phyloP scores from a whole-genome alignment of 1,140 invertebrate species.

The Arctopsyche grandis region DNA sequence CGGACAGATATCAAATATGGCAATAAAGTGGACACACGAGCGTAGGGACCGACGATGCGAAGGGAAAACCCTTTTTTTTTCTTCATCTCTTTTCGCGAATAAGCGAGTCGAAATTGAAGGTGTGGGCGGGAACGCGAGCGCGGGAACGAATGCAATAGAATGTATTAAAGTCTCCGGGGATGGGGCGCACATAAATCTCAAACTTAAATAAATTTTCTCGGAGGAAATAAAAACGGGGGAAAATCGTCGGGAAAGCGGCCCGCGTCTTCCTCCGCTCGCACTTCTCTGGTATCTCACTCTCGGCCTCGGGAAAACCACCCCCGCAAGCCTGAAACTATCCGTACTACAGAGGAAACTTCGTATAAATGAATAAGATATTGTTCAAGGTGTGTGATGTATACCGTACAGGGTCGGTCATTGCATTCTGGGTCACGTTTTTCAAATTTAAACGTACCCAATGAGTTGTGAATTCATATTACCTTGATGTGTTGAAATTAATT shows the following conservation, averaged over 20 bases:
- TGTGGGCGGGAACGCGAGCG: not conserved
- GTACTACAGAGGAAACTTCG: too few species aligned
- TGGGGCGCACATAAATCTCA: constrained; percentile 47
- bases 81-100: not conserved
- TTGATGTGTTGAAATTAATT: too few species aligned
- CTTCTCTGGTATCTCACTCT: not conserved
- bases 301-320: too few species aligned
- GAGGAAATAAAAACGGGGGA: constrained; percentile 48
- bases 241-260: constrained; percentile 24
- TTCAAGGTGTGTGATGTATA: too few species aligned
- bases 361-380: too few species aligned
- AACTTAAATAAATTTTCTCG: constrained; percentile 51
- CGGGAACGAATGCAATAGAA: constrained; percentile 26
- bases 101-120: constrained; percentile 16
- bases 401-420: too few species aligned
- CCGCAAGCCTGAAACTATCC: too few species aligned
- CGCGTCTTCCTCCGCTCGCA: not conserved
- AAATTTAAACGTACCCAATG: too few species aligned
- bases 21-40: constrained; percentile 35
- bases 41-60: not conserved
- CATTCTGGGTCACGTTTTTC: too few species aligned
- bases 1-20: constrained; percentile 45
- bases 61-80: constrained; percentile 28
- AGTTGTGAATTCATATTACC: too few species aligned
- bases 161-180: constrained; percentile 12